Evolutionary conservation across 1,140 invertebrate genomes (phyloP), one percentile per base, ranked within the genome.

Genomic region (Trichonephila clavipes): DNA sequence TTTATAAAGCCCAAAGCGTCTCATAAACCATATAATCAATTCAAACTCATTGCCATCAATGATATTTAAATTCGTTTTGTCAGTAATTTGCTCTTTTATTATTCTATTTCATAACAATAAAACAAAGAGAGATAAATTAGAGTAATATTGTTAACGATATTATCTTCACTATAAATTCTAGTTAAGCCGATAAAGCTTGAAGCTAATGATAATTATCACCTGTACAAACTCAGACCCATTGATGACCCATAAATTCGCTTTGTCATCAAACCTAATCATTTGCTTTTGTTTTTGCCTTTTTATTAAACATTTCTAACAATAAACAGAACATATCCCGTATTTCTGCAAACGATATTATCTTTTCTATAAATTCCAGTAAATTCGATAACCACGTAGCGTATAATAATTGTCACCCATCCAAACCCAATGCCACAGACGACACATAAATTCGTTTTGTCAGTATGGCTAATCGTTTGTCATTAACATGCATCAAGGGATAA

Each of bases 401-500:
- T 72, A 24, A 72, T 77, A 77, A 77, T 14, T 77, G 24, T 77
- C 24, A 28, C 16, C 16, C 16, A 40, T 77, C 10, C 72, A 34
- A 77, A 10, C 14, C 14, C 4, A 19, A 40, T 77, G 28, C 72
- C 18, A 77, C 34, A 28, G 34, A 58, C 10, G 7, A 61, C n/a
- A 21, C 59, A 88, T 58, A 89, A 89, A 89, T 89, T 34, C 69
- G 44, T 89, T 89, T 34, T 72, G 88, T 87, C 61, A 44, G 19
- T 40, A 34, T 12, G 21, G 87, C 87, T 89, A 89, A 89, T 89
- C 87, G 87, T 19, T 61, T 61, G 69, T 82, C 69, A 82, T 90
- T 90, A 90, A 90, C 28, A 34, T 58, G 59, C 89, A n/a, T 51
- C 89, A 34, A 61, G 89, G 89, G 89, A 82, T 69, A 40, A 24